A percentile compares a stretch with the other conserved stretches of the same genome.
Conservation (phyloP, 1,140 invertebrate genomes). For the Microplitis mediator region DNA sequence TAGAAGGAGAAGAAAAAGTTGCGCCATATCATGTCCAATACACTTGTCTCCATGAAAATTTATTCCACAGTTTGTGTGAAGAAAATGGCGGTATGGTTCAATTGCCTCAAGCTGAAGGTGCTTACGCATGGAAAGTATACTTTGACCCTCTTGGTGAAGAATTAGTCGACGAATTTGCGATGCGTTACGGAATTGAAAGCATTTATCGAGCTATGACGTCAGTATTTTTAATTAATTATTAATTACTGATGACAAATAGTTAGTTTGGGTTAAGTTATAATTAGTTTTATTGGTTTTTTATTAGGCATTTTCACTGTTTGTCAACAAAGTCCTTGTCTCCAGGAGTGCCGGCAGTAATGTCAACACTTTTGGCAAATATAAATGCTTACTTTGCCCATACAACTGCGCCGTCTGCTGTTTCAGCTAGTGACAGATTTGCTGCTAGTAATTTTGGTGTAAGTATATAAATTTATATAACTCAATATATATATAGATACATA, state of each 20-base stretch:
- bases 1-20: slow-evolving; percentile 99
- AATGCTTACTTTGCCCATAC: slow-evolving; percentile 99
- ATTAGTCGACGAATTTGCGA: slow-evolving; percentile 99
- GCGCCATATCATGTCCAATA: slow-evolving; percentile 99
- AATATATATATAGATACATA: not conserved
- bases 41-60: slow-evolving; percentile 98
- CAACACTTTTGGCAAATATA: slow-evolving; percentile 97
- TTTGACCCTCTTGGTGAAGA: slow-evolving; percentile 98
- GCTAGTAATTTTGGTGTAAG: slow-evolving; percentile 99
- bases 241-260: not conserved
- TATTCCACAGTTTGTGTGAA: slow-evolving; percentile 97
- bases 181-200: slow-evolving; percentile 99
- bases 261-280: not conserved
- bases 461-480: slow-evolving; percentile 30
- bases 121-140: slow-evolving; percentile 99
- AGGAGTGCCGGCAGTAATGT: slow-evolving; percentile 98
- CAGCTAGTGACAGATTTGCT: slow-evolving; percentile 97
- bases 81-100: slow-evolving; percentile 89
- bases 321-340: slow-evolving; percentile 99
- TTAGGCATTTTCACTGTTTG: slow-evolving; percentile 97
- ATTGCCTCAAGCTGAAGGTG: slow-evolving; percentile 88
- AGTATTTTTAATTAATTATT: slow-evolving; percentile 56
- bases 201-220: slow-evolving; percentile 99
- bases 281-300: slow-evolving; percentile 38
- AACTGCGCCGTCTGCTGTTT: slow-evolving; percentile 96